phyloP scores from a whole-genome alignment of 2,888 invertebrate genomes.

The Coelinius sp. region DNA sequence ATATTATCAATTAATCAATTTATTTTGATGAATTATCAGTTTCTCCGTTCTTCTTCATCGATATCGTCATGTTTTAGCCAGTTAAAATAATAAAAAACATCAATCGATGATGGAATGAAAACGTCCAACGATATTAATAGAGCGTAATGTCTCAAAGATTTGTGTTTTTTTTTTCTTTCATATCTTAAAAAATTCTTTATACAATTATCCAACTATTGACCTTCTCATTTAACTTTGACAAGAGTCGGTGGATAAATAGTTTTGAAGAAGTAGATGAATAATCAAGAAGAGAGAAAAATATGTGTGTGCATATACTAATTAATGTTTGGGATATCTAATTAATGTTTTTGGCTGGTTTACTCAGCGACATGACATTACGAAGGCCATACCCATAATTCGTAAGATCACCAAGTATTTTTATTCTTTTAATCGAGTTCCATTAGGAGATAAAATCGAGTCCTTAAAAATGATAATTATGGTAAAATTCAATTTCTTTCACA shows the following conservation, averaged over 20 bases:
- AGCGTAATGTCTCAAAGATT: conserved; percentile 48
- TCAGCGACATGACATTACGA: conserved; percentile 50
- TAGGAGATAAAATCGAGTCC: conserved; percentile 24
- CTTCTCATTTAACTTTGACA: background rate
- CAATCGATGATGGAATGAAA: conserved; percentile 52
- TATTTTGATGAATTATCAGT: background rate
- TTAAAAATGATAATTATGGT: background rate
- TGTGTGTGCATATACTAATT: conserved; percentile 22
- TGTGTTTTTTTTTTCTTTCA: conserved; percentile 39
- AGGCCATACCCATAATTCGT: conserved; percentile 53
- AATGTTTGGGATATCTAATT: conserved; percentile 29
- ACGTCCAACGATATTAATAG: conserved; percentile 49
- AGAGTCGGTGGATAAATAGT: conserved; percentile 22
- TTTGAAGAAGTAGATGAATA: conserved; percentile 23
- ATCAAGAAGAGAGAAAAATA: conserved; percentile 38
- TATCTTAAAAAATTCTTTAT: conserved; percentile 23
- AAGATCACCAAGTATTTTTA: conserved; percentile 39
- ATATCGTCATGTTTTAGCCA: conserved; percentile 11
- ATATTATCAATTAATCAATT: conserved; percentile 19
- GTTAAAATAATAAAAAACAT: conserved; percentile 52
- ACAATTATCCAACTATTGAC: conserved; percentile 3
- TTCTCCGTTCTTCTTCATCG: background rate
- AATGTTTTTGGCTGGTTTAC: conserved; percentile 37
- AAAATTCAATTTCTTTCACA: background rate
- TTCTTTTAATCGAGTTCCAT: background rate